These are phyloP conservation scores for Hirtodrosophila duncani DNA, from an alignment of 2,888 invertebrate species.

Conservation along the genomic window DNA sequence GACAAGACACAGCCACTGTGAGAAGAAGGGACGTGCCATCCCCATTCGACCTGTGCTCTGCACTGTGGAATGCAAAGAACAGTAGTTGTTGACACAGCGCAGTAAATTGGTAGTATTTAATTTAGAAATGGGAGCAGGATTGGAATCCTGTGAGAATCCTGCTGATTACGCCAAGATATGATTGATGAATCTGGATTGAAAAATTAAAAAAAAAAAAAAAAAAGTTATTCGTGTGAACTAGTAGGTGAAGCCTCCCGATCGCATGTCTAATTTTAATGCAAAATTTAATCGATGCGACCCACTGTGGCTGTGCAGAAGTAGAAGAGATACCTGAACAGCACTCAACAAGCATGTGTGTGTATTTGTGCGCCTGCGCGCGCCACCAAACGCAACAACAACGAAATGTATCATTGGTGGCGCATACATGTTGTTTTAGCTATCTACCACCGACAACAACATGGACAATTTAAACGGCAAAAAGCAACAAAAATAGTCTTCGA, in stretches of 20 bases:
- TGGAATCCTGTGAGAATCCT: neutral
- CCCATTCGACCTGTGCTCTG: neutral
- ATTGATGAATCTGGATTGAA: too few relatives aligned
- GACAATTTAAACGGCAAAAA: slow-evolving; percentile 12
- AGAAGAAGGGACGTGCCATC: too few relatives aligned
- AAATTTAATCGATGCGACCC: slow-evolving; percentile 1
- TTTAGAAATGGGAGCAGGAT: too few relatives aligned
- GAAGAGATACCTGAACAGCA: neutral
- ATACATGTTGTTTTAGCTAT: too few relatives aligned
- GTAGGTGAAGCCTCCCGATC: too few relatives aligned
- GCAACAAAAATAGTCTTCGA: slow-evolving; percentile 12
- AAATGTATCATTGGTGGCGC: too few relatives aligned
- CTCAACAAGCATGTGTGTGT: slow-evolving; percentile 23
- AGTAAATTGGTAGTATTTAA: neutral
- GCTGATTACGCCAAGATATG: too few relatives aligned
- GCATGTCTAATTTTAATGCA: neutral
- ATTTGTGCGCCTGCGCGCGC: slow-evolving; percentile 3
- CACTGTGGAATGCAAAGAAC: slow-evolving; percentile 14
- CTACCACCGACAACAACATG: too few relatives aligned
- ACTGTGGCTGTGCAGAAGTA: too few relatives aligned
- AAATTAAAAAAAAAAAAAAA: neutral
- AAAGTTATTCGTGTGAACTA: too few relatives aligned
- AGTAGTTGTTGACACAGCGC: neutral
- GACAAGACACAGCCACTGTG: too few relatives aligned
- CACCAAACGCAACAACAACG: slow-evolving; percentile 14